Conservation (phyloP, 2,888 invertebrate species). For the Orthosia cruda region DNA sequence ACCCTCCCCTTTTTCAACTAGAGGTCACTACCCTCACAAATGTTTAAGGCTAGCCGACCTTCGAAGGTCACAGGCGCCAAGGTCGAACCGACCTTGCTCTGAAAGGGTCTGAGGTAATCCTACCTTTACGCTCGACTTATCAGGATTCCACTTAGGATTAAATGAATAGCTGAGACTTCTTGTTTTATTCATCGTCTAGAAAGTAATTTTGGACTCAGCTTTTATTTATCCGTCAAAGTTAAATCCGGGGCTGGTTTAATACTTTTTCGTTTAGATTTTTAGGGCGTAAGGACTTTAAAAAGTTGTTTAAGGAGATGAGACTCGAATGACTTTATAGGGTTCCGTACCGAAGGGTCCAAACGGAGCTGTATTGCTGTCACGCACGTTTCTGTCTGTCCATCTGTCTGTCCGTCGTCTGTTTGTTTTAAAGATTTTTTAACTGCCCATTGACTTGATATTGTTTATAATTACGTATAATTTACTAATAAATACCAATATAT, state of each 20-base stretch:
- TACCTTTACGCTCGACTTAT: conserved; percentile 38
- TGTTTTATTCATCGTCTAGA: conserved; percentile 34
- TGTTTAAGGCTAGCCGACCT: conserved; percentile 48
- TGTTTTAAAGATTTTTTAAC: no score
- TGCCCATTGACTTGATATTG: no score
- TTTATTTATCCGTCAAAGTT: conserved; percentile 13
- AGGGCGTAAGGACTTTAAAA: conserved; percentile 4
- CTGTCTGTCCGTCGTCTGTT: not conserved
- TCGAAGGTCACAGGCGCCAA: conserved; percentile 62
- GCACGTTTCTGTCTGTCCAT: not conserved
- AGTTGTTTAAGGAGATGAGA: not conserved
- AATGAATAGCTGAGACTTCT: conserved; percentile 23
- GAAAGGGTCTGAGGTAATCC: conserved; percentile 60
- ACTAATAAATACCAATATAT: no score
- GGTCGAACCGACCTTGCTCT: conserved; percentile 60
- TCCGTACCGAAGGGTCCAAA: no score
- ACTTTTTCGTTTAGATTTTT: conserved; percentile 12
- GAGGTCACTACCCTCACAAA: conserved; percentile 52
- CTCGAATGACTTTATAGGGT: not conserved
- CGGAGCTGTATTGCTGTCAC: no score
- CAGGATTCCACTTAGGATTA: conserved; percentile 46
- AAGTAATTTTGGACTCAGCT: conserved; percentile 3
- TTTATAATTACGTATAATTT: no score
- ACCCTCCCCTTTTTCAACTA: accelerated
- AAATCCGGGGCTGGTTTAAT: not conserved